Evolutionary conservation across 2,888 invertebrate species (phyloP).

Genomic region (Coleophora flavipennella): DNA sequence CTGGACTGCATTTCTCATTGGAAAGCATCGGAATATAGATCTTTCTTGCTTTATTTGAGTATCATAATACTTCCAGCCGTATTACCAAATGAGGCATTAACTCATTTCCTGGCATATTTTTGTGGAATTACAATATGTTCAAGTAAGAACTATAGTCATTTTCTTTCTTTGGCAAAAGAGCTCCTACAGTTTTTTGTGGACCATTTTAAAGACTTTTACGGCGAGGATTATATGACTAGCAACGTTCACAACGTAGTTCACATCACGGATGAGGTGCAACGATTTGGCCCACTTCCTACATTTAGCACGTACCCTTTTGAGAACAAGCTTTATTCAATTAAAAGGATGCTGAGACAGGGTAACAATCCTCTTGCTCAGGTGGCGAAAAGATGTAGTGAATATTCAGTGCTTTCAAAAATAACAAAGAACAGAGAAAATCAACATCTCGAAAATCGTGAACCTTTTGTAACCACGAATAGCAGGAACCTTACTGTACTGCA

Average conservation of each 20-base stretch:
- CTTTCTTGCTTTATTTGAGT: constrained; percentile 8
- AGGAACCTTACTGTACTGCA: too few relatives aligned
- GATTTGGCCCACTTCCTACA: constrained; percentile 8
- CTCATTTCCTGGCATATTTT: constrained; percentile 4
- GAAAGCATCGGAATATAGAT: constrained; percentile 9
- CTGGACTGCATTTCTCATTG: constrained; percentile 5
- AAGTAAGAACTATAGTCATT: constrained; percentile 1
- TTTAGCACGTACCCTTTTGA: constrained; percentile 14
- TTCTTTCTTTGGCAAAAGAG: not conserved
- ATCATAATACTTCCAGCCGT: constrained; percentile 4
- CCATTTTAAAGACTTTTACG: not conserved
- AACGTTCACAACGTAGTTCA: constrained; percentile 11
- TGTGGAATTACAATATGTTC: constrained; percentile 10
- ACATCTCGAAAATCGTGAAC: too few relatives aligned
- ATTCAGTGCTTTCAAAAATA: too few relatives aligned
- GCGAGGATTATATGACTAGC: constrained; percentile 3
- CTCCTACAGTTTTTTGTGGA: not conserved
- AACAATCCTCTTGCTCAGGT: too few relatives aligned
- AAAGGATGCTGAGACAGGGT: too few relatives aligned
- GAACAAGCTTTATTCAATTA: constrained; percentile 12
- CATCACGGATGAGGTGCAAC: constrained; percentile 6
- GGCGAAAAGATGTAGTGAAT: constrained; percentile 11
- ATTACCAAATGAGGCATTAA: constrained; percentile 1
- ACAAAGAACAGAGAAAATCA: too few relatives aligned
- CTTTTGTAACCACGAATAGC: too few relatives aligned